Evolutionary conservation across 2,113 vertebrate species (phyloP), one percentile per base, ranked within the genome.

Genomic region (Hassar affinis): DNA sequence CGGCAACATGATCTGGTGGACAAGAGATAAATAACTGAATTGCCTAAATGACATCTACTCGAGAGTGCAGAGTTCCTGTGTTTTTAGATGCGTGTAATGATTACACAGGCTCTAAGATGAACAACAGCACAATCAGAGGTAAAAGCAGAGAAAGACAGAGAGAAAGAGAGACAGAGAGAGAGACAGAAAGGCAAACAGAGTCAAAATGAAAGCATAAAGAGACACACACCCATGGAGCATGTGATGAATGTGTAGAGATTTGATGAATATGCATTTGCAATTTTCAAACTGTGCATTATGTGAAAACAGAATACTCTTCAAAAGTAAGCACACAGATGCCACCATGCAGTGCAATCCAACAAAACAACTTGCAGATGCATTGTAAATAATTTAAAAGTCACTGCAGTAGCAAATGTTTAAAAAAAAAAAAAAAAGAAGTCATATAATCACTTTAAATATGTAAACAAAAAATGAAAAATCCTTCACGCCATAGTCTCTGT

Each of bases 11-110:
- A 82, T 72, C 62, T 79, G 74, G 61, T 9, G 17, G 81, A 80
- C 83, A 86, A 80, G 59, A 85, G 66, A 81, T 76, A 84, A 87
- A 80, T 66, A 69, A 84, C 61, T 78, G 75, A 82, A 69, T 64
- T 83, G 72, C 54, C 56, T 51, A 82, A 71, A 83, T 49, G 81
- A 61, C 62, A 78, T 77, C 74, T 59, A 79, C 47, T 51, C 22
- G 25, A 61, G 80, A 76, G 83, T 42, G n/a, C 77, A 78, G 25
- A 81, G 54, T 72, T 42, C 57, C 56, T 71, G 78, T 79, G 64
- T 81, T 87, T 81, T 85, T 80, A 83, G 82, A 83, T 85, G 76
- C 35, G 51, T 30, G 27, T 52, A 52, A 80, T 87, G 86, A 87
- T 80, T 83, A 77, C 56, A 78, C 47, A 78, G 72, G 84, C 84